phyloP scores from a whole-genome alignment of 2,888 invertebrate genomes.

The Drosophila nigritarsus region DNA sequence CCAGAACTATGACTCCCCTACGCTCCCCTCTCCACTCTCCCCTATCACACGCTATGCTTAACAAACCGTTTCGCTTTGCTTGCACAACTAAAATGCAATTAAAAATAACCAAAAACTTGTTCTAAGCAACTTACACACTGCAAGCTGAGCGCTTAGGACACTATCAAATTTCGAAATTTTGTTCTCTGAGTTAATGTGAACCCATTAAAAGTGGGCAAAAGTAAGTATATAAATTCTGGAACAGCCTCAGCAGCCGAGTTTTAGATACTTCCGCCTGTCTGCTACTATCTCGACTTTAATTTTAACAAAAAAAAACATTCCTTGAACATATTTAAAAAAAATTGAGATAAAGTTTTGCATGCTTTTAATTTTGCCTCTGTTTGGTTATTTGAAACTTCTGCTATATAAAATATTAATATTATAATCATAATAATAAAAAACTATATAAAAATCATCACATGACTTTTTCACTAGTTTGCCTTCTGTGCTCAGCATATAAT shows the following conservation, averaged over 20 bases:
- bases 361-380: no score
- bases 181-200: background rate
- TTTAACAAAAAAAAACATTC: constrained; percentile 11
- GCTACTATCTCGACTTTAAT: background rate
- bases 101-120: constrained; percentile 32
- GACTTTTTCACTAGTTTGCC: background rate
- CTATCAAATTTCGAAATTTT: background rate
- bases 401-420: constrained; percentile 30
- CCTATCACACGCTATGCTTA: background rate
- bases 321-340: constrained; percentile 30
- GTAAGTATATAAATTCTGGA: background rate
- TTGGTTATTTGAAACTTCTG: constrained; percentile 79
- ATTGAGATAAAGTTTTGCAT: constrained; percentile 21
- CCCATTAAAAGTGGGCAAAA: background rate
- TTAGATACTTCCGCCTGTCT: background rate
- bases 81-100: constrained; percentile 59
- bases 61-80: constrained; percentile 53
- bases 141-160: background rate
- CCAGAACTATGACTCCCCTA: constrained; percentile 20
- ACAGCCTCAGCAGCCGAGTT: background rate
- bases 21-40: background rate
- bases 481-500: background rate
- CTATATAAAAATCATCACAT: constrained; percentile 18
- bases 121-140: background rate
- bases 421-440: constrained; percentile 25